Evolutionary conservation across 2,113 vertebrate genomes (phyloP).

Genomic region (Vicugna pacos): DNA sequence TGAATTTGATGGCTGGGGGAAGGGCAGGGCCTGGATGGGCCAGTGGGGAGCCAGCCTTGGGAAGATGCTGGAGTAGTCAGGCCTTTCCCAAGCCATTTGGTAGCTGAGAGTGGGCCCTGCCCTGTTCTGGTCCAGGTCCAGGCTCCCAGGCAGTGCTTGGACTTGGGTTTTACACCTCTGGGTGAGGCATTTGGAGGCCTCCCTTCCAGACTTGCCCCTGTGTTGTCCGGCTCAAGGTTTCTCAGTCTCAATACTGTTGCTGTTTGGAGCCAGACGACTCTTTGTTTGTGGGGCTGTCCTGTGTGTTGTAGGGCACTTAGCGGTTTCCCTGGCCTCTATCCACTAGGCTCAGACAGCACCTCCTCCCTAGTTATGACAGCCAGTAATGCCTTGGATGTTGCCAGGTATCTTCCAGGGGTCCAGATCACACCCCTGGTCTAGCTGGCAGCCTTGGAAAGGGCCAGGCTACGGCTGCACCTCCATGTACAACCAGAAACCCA

Average conservation of each 20-base stretch:
- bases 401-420: not conserved
- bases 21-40: not conserved
- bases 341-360: not conserved
- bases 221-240: not conserved
- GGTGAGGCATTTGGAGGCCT: not conserved
- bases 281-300: not conserved
- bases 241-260: fast-evolving
- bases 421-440: not conserved
- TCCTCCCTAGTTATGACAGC: not conserved
- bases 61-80: not conserved
- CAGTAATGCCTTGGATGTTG: not conserved
- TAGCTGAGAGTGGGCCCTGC: not conserved
- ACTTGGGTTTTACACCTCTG: not conserved
- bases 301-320: not conserved
- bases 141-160: not conserved
- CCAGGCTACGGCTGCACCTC: not conserved
- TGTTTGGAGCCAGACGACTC: not conserved
- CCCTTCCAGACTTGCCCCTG: not conserved
- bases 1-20: not conserved
- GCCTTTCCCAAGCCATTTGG: not conserved
- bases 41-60: fast-evolving
- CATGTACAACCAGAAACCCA: not conserved
- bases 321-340: not conserved
- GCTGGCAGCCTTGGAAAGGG: not conserved
- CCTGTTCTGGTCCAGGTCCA: not conserved